These are phyloP conservation scores for Xenopus borealis DNA, from an alignment of 2,113 vertebrate species.

Conservation along the genomic window DNA sequence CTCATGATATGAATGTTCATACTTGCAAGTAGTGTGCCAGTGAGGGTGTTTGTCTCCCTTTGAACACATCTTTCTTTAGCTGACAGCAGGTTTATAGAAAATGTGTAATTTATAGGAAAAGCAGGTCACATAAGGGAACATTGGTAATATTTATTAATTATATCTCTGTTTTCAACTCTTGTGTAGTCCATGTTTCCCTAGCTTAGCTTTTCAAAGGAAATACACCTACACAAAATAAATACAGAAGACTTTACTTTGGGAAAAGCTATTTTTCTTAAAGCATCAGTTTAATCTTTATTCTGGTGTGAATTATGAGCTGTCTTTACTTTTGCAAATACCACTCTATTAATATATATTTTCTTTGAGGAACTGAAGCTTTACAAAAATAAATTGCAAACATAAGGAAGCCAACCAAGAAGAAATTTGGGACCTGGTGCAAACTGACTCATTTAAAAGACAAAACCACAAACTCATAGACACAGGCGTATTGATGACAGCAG, in stretches of 20 bases:
- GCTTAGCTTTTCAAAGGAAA: not conserved
- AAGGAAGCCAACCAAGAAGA: no score
- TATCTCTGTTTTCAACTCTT: constrained; percentile 15
- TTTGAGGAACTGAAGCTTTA: no score
- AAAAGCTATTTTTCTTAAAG: constrained; percentile 4
- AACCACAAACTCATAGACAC: no score
- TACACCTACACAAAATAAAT: constrained; percentile 34
- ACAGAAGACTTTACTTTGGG: not conserved
- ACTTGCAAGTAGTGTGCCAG: constrained; percentile 35
- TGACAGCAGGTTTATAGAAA: constrained; percentile 38
- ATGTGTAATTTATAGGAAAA: constrained; percentile 40
- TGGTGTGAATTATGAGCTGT: constrained; percentile 1
- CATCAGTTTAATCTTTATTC: constrained; percentile 6
- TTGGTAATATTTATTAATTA: constrained; percentile 34
- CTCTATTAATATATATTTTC: not conserved
- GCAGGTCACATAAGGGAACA: constrained; percentile 26
- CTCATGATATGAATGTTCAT: constrained; percentile 41
- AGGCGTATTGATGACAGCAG: no score
- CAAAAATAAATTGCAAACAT: no score
- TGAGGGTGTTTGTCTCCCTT: constrained; percentile 33
- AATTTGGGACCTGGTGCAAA: no score
- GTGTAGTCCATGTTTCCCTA: constrained; percentile 10
- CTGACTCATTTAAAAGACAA: no score
- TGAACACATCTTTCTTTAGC: constrained; percentile 29
- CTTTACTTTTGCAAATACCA: not conserved